Percentiles rank a stretch among this genome's conserved stretches.
These are phyloP conservation scores for Augochlorella aurata DNA, from an alignment of 2,888 invertebrate genomes.

Conservation along the genomic window DNA sequence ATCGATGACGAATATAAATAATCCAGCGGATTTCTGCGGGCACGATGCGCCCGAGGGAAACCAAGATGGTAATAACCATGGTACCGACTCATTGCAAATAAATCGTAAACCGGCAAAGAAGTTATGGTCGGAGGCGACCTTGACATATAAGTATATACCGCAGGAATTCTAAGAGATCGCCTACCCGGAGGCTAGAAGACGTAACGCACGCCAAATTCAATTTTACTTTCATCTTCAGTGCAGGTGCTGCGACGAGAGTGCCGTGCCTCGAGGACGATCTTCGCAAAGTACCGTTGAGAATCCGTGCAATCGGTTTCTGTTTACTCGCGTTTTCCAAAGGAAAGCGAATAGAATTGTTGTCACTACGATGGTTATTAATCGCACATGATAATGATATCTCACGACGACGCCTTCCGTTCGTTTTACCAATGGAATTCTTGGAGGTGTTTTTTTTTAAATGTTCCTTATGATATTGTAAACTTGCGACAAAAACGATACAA, in stretches of 20 bases:
- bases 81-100: constrained; percentile 49
- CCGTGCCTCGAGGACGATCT: constrained; percentile 15
- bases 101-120: constrained; percentile 61
- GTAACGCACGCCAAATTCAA: constrained; percentile 71
- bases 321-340: constrained; percentile 3
- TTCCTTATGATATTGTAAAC: no score
- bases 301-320: constrained; percentile 32
- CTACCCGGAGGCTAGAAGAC: constrained; percentile 65
- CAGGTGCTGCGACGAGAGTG: constrained; percentile 28
- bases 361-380: not conserved
- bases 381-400: not conserved
- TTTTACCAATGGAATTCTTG: no score
- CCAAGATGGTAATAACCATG: constrained; percentile 43
- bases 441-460: no score
- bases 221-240: constrained; percentile 71
- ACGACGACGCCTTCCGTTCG: not conserved
- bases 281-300: constrained; percentile 27
- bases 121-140: constrained; percentile 72
- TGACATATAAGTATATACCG: constrained; percentile 71
- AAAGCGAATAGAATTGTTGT: not conserved
- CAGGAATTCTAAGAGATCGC: constrained; percentile 67
- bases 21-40: constrained; percentile 31
- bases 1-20: constrained; percentile 38
- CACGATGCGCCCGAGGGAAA: constrained; percentile 20
- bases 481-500: no score